A percentile compares a stretch with the other conserved stretches of the same genome.
These are phyloP conservation scores for Drosophila subquinaria DNA, from an alignment of 2,888 invertebrate species.

Conservation along the genomic window DNA sequence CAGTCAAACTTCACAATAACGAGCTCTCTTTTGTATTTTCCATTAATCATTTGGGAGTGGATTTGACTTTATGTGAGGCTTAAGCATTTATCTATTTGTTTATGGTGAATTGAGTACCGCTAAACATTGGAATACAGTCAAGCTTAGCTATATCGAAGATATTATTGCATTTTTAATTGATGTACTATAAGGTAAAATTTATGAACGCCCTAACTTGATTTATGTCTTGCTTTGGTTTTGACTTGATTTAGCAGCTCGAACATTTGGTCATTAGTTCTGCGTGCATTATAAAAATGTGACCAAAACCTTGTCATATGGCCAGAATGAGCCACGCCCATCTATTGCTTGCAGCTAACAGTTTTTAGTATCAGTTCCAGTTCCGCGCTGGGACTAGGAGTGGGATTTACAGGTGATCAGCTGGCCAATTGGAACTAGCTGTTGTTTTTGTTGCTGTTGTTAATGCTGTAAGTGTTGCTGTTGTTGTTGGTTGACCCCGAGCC, in stretches of 20 bases:
- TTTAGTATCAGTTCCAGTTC: slow-evolving; percentile 47
- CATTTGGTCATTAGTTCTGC: neutral
- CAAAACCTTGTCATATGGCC: slow-evolving; percentile 55
- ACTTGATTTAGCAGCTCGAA: slow-evolving; percentile 1
- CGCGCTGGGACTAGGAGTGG: slow-evolving; percentile 53
- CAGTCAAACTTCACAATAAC: neutral
- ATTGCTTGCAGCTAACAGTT: neutral
- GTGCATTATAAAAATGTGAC: slow-evolving; percentile 20
- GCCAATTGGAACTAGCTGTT: slow-evolving; percentile 12
- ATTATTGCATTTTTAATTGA: neutral
- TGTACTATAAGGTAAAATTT: neutral
- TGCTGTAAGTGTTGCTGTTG: slow-evolving; percentile 13
- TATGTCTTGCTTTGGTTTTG: slow-evolving; percentile 4
- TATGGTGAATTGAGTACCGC: neutral
- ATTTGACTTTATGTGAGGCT: neutral
- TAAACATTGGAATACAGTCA: neutral
- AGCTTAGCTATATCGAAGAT: neutral
- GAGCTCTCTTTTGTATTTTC: neutral
- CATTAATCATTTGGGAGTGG: neutral
- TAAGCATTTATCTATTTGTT: neutral
- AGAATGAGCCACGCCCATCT: slow-evolving; percentile 62
- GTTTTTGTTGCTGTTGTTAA: slow-evolving; percentile 7
- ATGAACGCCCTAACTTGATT: slow-evolving; percentile 3
- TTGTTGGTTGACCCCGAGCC: slow-evolving; percentile 50
- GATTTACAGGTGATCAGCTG: slow-evolving; percentile 42